Evolutionary conservation across 2,113 vertebrate genomes (phyloP), one percentile per base, ranked within the genome.

Genomic region (Cottus gobio): DNA sequence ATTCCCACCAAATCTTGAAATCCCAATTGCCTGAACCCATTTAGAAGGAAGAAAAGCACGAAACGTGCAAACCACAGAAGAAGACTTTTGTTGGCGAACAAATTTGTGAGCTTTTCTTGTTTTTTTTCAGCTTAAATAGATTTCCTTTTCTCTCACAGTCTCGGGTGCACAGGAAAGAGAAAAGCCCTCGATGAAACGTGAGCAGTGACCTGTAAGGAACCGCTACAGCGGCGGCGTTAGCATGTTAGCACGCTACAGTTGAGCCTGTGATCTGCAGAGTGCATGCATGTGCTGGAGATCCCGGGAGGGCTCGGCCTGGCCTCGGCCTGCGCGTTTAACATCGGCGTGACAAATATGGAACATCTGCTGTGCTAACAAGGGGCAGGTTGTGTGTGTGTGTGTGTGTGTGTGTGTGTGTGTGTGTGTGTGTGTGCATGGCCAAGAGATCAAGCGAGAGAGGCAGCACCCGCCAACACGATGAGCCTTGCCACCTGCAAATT

Each of bases 321-420:
- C 75, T 74, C 61, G 56, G 22, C 74, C 79, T 61, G 68, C 34
- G 9, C 71, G 67, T 78, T 83, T 84, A 85, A 75, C 75, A 10
- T 78, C 62, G 66, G 75, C 44, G 85, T 89, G 91, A 93, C 90
- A 82, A 92, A 92, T 78, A 80, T 3, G 13, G 30, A 89, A 87
- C 91, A 93, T 90, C 79, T 93, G 89, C 71, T 18, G 58, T 0
- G 15, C 65, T 85, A 86, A 87, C 62, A 34, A 78, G 79, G 76
- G 56, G 46, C 67, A 75, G 84, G 67, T 58, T 75, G 65, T 39
- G 62, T 39, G 34, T 39, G 56, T 65, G 67, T 34, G 71, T 15
- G 22, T 37, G 57, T 34, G 30, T 61, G 30, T 60, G 16, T 9
- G 16, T 60, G 6, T 60, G 57, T 22, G 16, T 10, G 16, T 18